phyloP scores from a whole-genome alignment of 2,797 vertebrate genomes.

The Scolopax rusticola region DNA sequence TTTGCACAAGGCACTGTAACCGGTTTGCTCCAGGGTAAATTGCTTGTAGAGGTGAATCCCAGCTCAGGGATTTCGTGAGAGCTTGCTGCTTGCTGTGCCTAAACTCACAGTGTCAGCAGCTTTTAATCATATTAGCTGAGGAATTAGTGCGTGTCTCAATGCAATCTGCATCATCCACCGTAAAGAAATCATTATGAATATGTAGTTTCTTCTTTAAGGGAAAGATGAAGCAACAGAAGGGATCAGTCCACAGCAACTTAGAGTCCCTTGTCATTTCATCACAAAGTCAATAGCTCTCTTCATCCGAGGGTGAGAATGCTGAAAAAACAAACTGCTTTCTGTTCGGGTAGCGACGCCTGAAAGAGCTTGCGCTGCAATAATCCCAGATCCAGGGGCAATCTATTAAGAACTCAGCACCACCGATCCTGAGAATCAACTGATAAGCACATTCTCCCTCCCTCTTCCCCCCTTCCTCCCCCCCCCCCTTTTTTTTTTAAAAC shows the following conservation, averaged over 20 bases:
- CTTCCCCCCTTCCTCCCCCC: background rate
- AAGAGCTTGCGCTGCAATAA: constrained; percentile 66
- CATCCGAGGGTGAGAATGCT: constrained; percentile 21
- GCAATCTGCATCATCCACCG: constrained; percentile 3
- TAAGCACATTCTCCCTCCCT: constrained; percentile 67
- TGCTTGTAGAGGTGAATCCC: background rate
- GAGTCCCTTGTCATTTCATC: constrained; percentile 70
- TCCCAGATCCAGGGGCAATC: constrained; percentile 79
- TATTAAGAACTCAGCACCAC: constrained; percentile 78
- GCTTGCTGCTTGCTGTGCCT: background rate
- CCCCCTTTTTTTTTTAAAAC: background rate
- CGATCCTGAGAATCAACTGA: constrained; percentile 78
- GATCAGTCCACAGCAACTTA: constrained; percentile 53
- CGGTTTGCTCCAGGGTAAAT: background rate
- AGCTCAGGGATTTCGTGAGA: background rate
- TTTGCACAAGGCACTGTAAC: background rate
- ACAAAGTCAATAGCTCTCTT: constrained; percentile 78
- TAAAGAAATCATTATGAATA: constrained; percentile 52
- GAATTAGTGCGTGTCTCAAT: constrained; percentile 25
- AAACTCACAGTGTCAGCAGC: constrained; percentile 31
- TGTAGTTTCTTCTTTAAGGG: constrained; percentile 23
- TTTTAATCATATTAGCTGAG: constrained; percentile 54
- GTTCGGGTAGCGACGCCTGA: constrained; percentile 59
- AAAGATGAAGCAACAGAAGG: constrained; percentile 28
- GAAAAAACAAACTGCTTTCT: constrained; percentile 76